Evolutionary conservation across 2,888 invertebrate genomes (phyloP).

Genomic region (Vandiemenella viatica): DNA sequence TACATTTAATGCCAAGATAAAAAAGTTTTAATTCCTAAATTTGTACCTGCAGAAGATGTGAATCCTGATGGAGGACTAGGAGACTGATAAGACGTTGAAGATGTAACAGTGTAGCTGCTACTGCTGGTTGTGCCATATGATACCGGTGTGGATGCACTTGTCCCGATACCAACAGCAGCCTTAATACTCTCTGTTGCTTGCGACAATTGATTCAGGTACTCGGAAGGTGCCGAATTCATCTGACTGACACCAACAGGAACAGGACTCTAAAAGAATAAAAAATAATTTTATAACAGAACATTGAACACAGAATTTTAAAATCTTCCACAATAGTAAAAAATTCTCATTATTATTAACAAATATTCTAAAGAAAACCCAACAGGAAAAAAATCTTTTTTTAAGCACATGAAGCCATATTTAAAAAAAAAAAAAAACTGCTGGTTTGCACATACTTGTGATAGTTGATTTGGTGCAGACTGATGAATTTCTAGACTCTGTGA

Average conservation of each 20-base stretch:
- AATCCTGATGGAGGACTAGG: constrained; percentile 16
- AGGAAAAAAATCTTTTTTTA: not conserved
- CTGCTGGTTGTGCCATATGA: constrained; percentile 13
- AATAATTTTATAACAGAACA: not conserved
- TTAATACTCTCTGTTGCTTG: constrained; percentile 40
- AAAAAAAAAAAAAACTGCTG: not conserved
- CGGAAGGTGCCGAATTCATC: constrained; percentile 40
- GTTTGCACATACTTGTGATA: constrained; percentile 13
- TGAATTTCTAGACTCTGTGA: constrained; percentile 15
- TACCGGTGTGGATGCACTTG: constrained; percentile 10
- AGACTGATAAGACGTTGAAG: constrained; percentile 15
- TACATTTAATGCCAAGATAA: no score
- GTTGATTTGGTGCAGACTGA: constrained; percentile 9
- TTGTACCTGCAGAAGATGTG: constrained; percentile 12
- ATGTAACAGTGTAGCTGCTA: constrained; percentile 13
- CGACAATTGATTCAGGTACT: constrained; percentile 41
- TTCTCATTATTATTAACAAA: no score
- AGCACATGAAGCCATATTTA: not conserved
- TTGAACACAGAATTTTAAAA: not conserved
- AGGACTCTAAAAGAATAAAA: constrained; percentile 17
- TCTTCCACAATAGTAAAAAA: no score
- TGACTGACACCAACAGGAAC: constrained; percentile 17
- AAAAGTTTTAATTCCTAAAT: no score
- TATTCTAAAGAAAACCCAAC: no score
- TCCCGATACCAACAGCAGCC: constrained; percentile 31